phyloP scores from a whole-genome alignment of 2,113 vertebrate species.

The Suncus etruscus region DNA sequence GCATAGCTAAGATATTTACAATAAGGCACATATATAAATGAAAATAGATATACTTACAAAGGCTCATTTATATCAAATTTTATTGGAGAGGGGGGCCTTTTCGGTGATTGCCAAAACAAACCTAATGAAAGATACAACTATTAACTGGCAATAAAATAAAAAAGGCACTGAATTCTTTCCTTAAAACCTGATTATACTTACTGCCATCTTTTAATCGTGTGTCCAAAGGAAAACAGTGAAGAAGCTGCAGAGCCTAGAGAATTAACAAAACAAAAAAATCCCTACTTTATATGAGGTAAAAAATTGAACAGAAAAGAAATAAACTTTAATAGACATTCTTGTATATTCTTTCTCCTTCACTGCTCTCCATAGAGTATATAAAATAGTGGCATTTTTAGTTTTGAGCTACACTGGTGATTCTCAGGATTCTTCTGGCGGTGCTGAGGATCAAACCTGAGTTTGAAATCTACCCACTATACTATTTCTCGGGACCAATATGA shows the following conservation, averaged over 20 bases:
- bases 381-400: too few relatives aligned
- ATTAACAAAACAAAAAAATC: conserved; percentile 11
- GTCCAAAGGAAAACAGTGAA: conserved; percentile 97
- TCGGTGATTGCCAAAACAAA: conserved; percentile 99
- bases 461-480: too few relatives aligned
- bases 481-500: too few relatives aligned
- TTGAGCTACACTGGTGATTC: too few relatives aligned
- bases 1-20: conserved; percentile 15
- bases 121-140: conserved; percentile 86
- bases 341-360: neutral
- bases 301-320: neutral
- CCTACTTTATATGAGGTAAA: neutral
- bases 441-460: too few relatives aligned
- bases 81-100: conserved; percentile 95
- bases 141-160: conserved; percentile 62
- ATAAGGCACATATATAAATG: neutral
- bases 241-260: conserved; percentile 94
- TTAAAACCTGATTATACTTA: conserved; percentile 87
- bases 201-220: conserved; percentile 98
- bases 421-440: too few relatives aligned
- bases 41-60: conserved; percentile 92
- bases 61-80: conserved; percentile 95
- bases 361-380: neutral
- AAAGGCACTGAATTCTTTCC: conserved; percentile 2
- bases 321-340: neutral